phyloP scores from a whole-genome alignment of 2,888 invertebrate genomes.

The Cotesia congregata region DNA sequence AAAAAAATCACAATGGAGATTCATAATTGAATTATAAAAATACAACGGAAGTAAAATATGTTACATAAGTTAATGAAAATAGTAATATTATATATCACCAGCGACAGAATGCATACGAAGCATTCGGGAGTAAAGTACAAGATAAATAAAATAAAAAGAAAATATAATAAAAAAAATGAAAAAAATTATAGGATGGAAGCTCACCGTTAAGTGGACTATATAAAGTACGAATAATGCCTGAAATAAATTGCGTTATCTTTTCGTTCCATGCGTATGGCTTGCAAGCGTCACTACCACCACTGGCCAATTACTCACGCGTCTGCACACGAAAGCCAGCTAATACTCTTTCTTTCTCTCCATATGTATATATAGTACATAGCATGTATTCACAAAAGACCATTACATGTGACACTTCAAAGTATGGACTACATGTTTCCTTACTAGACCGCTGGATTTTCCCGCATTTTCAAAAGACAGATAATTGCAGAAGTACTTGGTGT shows the following conservation, averaged over 20 bases:
- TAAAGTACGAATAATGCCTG: slow-evolving; percentile 62
- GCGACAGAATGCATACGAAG: not conserved
- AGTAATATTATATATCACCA: not conserved
- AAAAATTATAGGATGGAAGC: slow-evolving; percentile 41
- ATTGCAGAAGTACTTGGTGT: slow-evolving; percentile 9
- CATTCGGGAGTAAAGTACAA: slow-evolving; percentile 15
- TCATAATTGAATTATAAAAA: not conserved
- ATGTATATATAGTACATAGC: not conserved
- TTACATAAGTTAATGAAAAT: slow-evolving; percentile 16
- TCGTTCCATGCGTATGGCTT: slow-evolving; percentile 66
- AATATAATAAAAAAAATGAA: slow-evolving; percentile 37
- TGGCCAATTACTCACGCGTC: slow-evolving; percentile 51
- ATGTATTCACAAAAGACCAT: slow-evolving; percentile 11
- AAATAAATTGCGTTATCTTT: slow-evolving; percentile 68
- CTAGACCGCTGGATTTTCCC: slow-evolving; percentile 4
- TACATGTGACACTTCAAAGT: slow-evolving; percentile 10
- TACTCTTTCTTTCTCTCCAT: not conserved
- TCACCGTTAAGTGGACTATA: slow-evolving; percentile 48
- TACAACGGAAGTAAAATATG: not conserved
- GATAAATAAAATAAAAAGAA: slow-evolving; percentile 36
- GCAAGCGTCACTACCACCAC: slow-evolving; percentile 52
- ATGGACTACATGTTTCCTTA: not conserved
- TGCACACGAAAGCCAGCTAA: slow-evolving; percentile 34
- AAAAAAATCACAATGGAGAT: not conserved
- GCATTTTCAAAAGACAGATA: slow-evolving; percentile 14